A percentile compares a stretch with the other conserved stretches of the same genome.
phyloP scores from a whole-genome alignment of 2,888 invertebrate genomes.

The Gymnocheta viridis region DNA sequence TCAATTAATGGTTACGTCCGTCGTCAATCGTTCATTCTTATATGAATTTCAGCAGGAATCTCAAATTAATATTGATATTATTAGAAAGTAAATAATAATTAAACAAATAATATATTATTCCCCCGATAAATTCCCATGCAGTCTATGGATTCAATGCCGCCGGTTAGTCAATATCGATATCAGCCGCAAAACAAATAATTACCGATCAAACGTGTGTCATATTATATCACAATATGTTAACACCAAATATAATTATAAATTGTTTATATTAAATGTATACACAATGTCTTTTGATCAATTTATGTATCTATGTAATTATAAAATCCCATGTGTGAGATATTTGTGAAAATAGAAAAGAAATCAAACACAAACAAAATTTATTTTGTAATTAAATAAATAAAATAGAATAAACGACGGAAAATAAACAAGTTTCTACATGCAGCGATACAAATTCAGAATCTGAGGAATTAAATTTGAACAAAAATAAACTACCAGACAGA shows the following conservation, averaged over 20 bases:
- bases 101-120: neutral
- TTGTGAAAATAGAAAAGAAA: neutral
- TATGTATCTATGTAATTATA: too few relatives aligned
- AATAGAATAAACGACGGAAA: neutral
- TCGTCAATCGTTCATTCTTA: neutral
- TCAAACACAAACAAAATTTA: neutral
- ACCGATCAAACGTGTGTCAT: neutral
- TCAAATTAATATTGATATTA: neutral
- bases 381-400: neutral
- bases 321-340: neutral
- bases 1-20: slow-evolving; percentile 5
- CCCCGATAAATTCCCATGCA: neutral
- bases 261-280: neutral
- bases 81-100: neutral
- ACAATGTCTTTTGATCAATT: neutral
- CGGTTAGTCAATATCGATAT: slow-evolving; percentile 1
- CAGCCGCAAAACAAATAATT: neutral
- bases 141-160: neutral
- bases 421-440: neutral
- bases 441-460: neutral
- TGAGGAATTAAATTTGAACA: neutral
- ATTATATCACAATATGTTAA: neutral
- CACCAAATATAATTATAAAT: neutral
- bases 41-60: neutral
- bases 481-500: slow-evolving; percentile 23